Percentiles rank a stretch among this genome's conserved stretches.
phyloP scores from a whole-genome alignment of 2,888 invertebrate genomes.

The Aphelenchoides bicaudatus region DNA sequence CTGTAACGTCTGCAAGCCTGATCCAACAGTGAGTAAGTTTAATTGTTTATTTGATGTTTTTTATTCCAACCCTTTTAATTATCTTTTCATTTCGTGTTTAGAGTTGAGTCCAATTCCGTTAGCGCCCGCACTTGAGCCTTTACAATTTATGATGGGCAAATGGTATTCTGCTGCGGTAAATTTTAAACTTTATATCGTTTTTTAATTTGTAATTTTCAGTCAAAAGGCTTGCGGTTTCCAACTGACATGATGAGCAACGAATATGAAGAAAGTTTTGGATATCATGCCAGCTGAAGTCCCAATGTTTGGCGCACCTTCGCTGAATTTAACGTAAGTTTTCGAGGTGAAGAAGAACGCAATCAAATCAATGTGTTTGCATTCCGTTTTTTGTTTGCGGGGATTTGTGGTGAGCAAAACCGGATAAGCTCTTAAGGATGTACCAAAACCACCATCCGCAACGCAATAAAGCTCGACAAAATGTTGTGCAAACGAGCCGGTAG shows the following conservation, averaged over 20 bases:
- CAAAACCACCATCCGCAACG: no score
- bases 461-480: no score
- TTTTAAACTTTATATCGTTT: no score
- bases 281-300: conserved; percentile 58
- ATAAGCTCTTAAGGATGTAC: no score
- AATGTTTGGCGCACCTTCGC: conserved; percentile 60
- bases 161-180: conserved; percentile 59
- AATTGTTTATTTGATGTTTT: neutral
- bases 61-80: no score
- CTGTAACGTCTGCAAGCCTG: conserved; percentile 57
- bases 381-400: no score
- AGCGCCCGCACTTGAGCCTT: conserved; percentile 60
- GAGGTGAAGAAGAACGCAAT: no score
- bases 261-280: conserved; percentile 54
- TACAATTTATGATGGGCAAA: conserved; percentile 59
- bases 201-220: no score
- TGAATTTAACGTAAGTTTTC: conserved; percentile 56
- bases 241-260: conserved; percentile 51
- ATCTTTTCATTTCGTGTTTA: conserved; percentile 12
- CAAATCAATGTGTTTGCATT: no score
- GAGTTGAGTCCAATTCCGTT: conserved; percentile 55
- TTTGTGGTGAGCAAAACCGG: no score
- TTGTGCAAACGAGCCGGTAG: no score
- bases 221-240: conserved; percentile 55
- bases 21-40: conserved; percentile 49